phyloP scores from a whole-genome alignment of 2,113 vertebrate species.

The Herpetotheres cachinnans region DNA sequence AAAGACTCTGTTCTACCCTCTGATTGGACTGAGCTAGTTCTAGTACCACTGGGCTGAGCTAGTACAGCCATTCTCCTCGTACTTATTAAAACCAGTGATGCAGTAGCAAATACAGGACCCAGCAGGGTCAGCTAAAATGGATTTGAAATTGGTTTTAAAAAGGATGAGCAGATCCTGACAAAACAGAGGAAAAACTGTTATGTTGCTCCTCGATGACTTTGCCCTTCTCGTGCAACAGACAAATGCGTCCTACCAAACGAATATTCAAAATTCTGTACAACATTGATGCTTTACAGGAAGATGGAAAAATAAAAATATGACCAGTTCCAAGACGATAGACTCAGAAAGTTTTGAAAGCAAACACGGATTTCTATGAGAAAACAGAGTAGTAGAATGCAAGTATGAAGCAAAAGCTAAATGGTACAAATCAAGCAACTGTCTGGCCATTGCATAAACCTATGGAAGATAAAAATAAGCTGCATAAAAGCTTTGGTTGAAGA shows the following conservation, averaged over 20 bases:
- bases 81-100: not conserved
- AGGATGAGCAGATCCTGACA: not conserved
- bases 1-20: not conserved
- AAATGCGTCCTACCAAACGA: not conserved
- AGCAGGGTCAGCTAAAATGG: not conserved
- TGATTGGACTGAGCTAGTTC: not conserved
- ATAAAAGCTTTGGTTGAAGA: not conserved
- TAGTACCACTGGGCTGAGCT: not conserved
- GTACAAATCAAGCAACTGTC: not conserved
- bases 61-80: not conserved
- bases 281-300: not conserved
- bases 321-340: not conserved
- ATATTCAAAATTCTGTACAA: not conserved
- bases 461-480: not conserved
- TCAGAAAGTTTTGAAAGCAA: not conserved
- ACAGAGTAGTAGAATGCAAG: not conserved
- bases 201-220: not conserved
- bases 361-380: not conserved
- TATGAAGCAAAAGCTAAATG: not conserved
- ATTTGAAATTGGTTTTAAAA: not conserved
- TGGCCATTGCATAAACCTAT: not conserved
- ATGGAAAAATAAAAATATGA: not conserved
- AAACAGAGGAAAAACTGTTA: not conserved
- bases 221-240: not conserved
- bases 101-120: not conserved